These are phyloP conservation scores for Jaculus jaculus DNA, from an alignment of 2,113 vertebrate species.

Conservation along the genomic window DNA sequence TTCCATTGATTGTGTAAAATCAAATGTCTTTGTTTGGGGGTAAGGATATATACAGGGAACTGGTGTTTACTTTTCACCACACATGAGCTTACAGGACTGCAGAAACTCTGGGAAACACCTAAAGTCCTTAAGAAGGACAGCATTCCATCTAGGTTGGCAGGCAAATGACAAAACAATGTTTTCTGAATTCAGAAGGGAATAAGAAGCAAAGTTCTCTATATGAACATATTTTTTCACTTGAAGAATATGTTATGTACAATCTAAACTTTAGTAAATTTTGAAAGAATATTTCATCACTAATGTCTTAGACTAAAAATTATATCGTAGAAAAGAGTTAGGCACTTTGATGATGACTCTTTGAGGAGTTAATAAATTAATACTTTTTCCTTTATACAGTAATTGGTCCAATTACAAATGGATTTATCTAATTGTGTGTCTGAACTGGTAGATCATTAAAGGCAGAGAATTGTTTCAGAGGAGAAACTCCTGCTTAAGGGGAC, in stretches of 20 bases:
- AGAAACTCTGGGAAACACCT: neutral
- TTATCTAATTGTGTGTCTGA: neutral
- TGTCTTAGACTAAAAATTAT: neutral
- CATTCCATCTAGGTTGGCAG: neutral
- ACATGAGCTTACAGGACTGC: neutral
- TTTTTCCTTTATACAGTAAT: neutral
- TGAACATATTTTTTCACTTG: neutral
- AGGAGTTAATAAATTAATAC: neutral
- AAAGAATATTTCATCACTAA: neutral
- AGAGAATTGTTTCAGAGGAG: neutral
- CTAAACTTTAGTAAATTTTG: neutral
- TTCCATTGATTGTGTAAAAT: neutral
- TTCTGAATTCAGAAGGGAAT: neutral
- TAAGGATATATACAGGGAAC: neutral
- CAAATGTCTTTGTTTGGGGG: neutral
- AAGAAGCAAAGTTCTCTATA: neutral
- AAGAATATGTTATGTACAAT: conserved; percentile 22
- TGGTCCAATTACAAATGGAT: neutral
- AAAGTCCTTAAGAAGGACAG: neutral
- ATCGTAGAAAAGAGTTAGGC: neutral
- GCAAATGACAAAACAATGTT: neutral
- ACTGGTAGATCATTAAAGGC: neutral
- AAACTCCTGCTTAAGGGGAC: neutral
- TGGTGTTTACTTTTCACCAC: neutral
- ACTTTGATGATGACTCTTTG: neutral